These are phyloP conservation scores for Chloebia gouldiae DNA, from an alignment of 2,113 vertebrate species.

Conservation along the genomic window DNA sequence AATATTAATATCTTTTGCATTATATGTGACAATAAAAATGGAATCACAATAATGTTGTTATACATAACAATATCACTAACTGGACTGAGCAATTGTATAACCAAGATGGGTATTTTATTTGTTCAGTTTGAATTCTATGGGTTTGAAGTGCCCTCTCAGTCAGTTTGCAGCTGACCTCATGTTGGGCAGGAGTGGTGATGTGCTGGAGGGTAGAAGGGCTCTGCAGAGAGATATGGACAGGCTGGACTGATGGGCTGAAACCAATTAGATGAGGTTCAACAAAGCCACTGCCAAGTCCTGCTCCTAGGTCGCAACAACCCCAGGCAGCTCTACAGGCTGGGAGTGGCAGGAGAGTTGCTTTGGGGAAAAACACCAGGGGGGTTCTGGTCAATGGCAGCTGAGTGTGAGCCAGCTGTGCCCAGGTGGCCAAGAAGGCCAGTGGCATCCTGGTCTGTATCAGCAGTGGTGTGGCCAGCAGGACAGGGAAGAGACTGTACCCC, in stretches of 20 bases:
- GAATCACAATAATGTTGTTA: background rate
- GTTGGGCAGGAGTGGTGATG: background rate
- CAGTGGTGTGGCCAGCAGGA: background rate
- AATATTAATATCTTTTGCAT: background rate
- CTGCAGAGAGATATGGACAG: background rate
- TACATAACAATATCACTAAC: background rate
- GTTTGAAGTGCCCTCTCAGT: accelerated
- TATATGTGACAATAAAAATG: background rate
- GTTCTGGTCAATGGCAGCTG: background rate
- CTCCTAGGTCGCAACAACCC: background rate
- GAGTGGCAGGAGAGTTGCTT: background rate
- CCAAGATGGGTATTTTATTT: background rate
- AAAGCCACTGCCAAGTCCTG: background rate
- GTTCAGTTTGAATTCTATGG: background rate
- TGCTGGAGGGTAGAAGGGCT: background rate
- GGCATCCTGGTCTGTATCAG: background rate
- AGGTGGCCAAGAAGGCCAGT: background rate
- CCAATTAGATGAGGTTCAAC: background rate
- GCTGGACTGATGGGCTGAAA: background rate
- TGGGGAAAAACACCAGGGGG: accelerated
- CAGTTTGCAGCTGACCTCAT: background rate
- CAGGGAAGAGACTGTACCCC: accelerated
- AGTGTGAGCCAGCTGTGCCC: accelerated
- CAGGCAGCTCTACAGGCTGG: background rate
- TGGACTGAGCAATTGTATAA: background rate